Percentiles rank a stretch among this genome's conserved stretches.
Evolutionary conservation across 2,888 invertebrate species (phyloP).

Genomic region (Epinotia bilunana): DNA sequence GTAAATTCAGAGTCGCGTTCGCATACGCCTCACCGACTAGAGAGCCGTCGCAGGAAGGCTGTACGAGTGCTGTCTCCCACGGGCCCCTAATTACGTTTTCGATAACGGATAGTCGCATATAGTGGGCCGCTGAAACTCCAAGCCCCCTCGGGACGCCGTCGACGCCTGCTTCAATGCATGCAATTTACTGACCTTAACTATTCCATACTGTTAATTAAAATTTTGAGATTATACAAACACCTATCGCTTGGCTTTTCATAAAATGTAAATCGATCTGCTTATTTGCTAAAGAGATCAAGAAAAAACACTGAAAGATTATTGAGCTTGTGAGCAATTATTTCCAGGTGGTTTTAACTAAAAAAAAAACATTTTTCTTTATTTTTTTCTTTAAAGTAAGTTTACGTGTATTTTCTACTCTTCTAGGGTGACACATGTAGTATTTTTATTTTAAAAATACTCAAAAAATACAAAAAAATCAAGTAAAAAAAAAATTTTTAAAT

Average conservation of each 20-base stretch:
- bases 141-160: slow-evolving; percentile 5
- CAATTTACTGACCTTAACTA: slow-evolving; percentile 39
- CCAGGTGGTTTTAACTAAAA: too few relatives aligned
- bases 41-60: slow-evolving; percentile 13
- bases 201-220: slow-evolving; percentile 1
- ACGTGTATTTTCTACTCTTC: too few relatives aligned
- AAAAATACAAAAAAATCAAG: too few relatives aligned
- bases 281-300: not conserved
- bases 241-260: not conserved
- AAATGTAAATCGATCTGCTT: not conserved
- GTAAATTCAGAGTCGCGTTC: not conserved
- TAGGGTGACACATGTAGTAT: too few relatives aligned
- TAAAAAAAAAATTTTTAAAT: too few relatives aligned
- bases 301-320: too few relatives aligned
- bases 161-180: slow-evolving; percentile 34
- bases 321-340: too few relatives aligned
- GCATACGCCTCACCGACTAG: not conserved
- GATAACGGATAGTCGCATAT: slow-evolving; percentile 38
- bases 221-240: slow-evolving; percentile 1
- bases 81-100: slow-evolving; percentile 41
- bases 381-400: too few relatives aligned
- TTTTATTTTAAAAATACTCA: too few relatives aligned
- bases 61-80: slow-evolving; percentile 41
- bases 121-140: not conserved
- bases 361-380: too few relatives aligned